A percentile compares a stretch with the other conserved stretches of the same genome.
phyloP scores from a whole-genome alignment of 2,113 vertebrate species.

The Zosterops lateralis region DNA sequence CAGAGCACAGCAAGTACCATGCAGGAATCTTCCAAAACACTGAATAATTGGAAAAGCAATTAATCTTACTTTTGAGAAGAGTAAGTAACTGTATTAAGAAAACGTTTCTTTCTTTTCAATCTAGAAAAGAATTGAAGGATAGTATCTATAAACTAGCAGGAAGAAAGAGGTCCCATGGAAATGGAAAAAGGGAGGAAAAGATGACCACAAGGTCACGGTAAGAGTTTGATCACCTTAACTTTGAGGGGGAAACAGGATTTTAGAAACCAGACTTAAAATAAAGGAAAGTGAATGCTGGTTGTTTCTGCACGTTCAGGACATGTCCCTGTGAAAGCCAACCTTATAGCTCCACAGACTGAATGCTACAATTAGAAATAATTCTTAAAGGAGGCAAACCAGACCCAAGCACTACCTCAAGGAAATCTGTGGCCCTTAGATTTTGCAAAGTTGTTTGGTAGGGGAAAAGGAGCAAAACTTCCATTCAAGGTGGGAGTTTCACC shows the following conservation, averaged over 20 bases:
- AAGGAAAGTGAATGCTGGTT: background rate
- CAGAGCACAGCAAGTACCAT: background rate
- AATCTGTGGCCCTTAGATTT: background rate
- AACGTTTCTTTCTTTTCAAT: background rate
- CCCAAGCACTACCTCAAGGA: background rate
- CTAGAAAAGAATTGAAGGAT: background rate
- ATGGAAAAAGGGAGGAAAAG: background rate
- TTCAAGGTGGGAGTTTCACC: background rate
- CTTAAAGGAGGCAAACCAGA: background rate
- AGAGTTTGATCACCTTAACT: background rate
- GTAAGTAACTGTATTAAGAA: background rate
- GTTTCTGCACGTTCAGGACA: background rate
- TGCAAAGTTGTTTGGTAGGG: background rate
- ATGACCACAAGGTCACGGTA: background rate
- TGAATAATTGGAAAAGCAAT: background rate
- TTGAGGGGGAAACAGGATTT: background rate
- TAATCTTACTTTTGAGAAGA: background rate
- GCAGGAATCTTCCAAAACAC: background rate
- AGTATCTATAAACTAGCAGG: background rate
- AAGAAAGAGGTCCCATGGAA: background rate
- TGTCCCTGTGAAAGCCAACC: accelerated
- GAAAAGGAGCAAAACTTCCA: background rate
- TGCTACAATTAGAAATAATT: background rate
- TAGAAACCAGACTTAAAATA: background rate
- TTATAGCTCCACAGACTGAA: background rate